Base-by-base conservation (phyloP, 2,888 invertebrate genomes). In the Cylloceria caligata region DNA sequence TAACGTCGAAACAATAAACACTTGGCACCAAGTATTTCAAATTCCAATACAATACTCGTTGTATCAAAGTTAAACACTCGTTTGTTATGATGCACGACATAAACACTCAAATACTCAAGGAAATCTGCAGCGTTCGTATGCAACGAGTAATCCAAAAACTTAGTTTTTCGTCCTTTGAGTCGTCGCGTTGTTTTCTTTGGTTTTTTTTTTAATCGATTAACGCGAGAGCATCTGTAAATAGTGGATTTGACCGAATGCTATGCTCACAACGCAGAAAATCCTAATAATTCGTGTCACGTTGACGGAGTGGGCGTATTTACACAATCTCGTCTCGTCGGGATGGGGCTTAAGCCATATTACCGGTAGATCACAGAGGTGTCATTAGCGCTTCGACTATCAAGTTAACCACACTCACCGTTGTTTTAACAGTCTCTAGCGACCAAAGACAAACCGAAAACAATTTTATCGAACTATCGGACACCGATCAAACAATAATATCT, bases 241-340 rank as follows among this genome's bases (percentile, higher is more conserved):
- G 16, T 47, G 24, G 16, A 24, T 47, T 62, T 62, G 13, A n/a
- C 71, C 13, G 7, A 19, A 24, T 11, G 13, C 36, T 11, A n/a
- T 47, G 39, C 49, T 34, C 24, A 42, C 16, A 39, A 30, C 39
- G 27, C 36, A n/a, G 57, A 5, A 45, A 55, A 52, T 65, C 39
- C 57, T 72, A n/a, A 55, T 60, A 73, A 71, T 83, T 71, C 47
- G 45, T 55, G 75, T 76, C 73, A 60, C 80, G 80, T 77, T 57
- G 34, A 76, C 36, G 6, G 9, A 64, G 74, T 80, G 78, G 80
- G 80, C 78, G 82, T 82, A 82, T 82, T 80, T 68, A 72, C 69
- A 81, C 78, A 80, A 82, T 82, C 75, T 80, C 80, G 78, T 45
- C 21, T 60, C 19, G 65, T 55, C 77, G 62, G 36, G 65, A 6